Conservation (phyloP, 2,797 vertebrate species). For the Myoxocephalus aenaeus region DNA sequence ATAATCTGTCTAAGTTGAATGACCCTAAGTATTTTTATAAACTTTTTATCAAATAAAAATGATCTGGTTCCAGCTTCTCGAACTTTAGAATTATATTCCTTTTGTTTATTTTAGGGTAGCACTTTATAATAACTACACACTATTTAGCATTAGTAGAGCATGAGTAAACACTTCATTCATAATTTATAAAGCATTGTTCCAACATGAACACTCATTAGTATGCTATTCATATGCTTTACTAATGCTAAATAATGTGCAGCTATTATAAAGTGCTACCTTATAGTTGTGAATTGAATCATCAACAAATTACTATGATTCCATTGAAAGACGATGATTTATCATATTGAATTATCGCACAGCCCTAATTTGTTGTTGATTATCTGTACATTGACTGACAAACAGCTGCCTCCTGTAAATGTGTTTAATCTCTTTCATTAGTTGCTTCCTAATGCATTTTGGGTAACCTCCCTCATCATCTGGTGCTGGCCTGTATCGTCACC, state of each 20-base stretch:
- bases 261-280: too few species aligned
- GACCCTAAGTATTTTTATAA: background rate
- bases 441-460: slow-evolving; percentile 4
- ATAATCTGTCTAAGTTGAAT: background rate
- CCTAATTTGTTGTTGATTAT: background rate
- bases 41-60: background rate
- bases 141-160: too few species aligned
- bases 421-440: background rate
- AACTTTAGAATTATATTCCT: background rate
- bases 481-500: slow-evolving; percentile 15
- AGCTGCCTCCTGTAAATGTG: background rate
- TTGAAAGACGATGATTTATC: background rate
- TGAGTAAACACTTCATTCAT: too few species aligned
- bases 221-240: too few species aligned
- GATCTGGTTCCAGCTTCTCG: background rate
- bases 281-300: too few species aligned
- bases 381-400: background rate
- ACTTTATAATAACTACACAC: too few species aligned
- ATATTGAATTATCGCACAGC: background rate
- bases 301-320: background rate
- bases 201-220: too few species aligned
- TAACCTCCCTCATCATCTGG: background rate
- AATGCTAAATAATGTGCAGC: too few species aligned
- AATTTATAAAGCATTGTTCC: too few species aligned
- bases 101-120: background rate